Evolutionary conservation across 1,140 invertebrate genomes (phyloP).

Genomic region (Leptopilina boulardi): DNA sequence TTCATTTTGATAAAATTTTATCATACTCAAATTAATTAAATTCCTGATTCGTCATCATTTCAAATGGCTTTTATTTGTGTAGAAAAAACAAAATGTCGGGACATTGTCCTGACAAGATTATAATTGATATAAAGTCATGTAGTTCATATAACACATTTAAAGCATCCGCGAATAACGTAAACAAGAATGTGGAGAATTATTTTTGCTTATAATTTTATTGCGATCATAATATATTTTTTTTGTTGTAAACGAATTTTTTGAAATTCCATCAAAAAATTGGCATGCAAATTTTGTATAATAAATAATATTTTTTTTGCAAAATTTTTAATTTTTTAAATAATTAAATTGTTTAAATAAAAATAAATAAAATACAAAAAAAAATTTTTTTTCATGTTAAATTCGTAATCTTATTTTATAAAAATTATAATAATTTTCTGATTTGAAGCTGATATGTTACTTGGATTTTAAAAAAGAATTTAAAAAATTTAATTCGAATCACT

Average conservation of each 20-base stretch:
- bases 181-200: neutral
- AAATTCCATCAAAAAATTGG: neutral
- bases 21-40: neutral
- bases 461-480: too few species aligned
- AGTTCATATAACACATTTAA: neutral
- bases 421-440: too few species aligned
- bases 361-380: too few species aligned
- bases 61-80: neutral
- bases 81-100: constrained; percentile 13
- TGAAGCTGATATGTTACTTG: too few species aligned
- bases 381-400: too few species aligned
- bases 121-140: constrained; percentile 10
- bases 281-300: neutral
- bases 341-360: too few species aligned
- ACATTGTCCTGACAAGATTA: neutral
- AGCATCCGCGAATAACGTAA: neutral
- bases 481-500: too few species aligned
- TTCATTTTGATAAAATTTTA: neutral
- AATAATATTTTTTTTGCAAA: too few species aligned
- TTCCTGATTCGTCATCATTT: neutral
- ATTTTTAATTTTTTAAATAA: too few species aligned
- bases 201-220: neutral
- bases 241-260: neutral
- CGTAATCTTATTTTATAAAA: too few species aligned
- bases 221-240: too few species aligned